A percentile compares a stretch with the other conserved stretches of the same genome.
These are phyloP conservation scores for Rutilus rutilus DNA, from an alignment of 2,113 vertebrate species.

Conservation along the genomic window DNA sequence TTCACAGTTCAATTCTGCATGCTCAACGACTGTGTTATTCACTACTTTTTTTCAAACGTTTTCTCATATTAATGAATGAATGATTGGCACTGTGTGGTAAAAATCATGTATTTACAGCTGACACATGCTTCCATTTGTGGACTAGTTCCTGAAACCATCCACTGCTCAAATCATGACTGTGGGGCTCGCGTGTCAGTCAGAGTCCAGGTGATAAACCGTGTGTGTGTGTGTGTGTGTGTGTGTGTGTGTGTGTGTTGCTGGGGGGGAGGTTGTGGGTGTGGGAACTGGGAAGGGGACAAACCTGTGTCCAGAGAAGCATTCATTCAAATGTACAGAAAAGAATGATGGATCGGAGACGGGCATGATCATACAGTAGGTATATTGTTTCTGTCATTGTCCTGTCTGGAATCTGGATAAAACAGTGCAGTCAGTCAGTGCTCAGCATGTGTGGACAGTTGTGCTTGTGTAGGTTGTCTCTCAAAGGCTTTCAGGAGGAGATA, in stretches of 20 bases:
- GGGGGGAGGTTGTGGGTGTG: constrained; percentile 9
- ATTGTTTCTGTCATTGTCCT: background rate
- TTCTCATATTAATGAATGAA: background rate
- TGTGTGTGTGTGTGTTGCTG: constrained; percentile 10
- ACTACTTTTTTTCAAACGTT: background rate
- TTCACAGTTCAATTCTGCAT: background rate
- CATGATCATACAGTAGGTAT: constrained; percentile 19
- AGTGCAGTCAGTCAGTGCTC: background rate
- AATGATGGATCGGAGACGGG: background rate
- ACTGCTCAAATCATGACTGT: background rate
- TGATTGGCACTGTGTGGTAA: background rate
- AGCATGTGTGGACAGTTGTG: background rate
- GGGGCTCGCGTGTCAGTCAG: background rate
- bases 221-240: constrained; percentile 25
- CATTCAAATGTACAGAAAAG: background rate
- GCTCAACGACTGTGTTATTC: background rate
- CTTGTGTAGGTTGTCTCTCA: background rate
- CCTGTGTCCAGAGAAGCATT: constrained; percentile 3
- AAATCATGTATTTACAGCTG: constrained; percentile 13
- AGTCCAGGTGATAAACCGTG: constrained; percentile 47
- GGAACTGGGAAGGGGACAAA: constrained; percentile 25
- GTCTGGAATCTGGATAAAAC: background rate
- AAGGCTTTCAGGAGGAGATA: background rate
- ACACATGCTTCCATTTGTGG: constrained; percentile 7
- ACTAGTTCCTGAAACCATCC: background rate